These are phyloP conservation scores for Crepidodera aurea DNA, from an alignment of 2,888 invertebrate genomes.

Conservation along the genomic window DNA sequence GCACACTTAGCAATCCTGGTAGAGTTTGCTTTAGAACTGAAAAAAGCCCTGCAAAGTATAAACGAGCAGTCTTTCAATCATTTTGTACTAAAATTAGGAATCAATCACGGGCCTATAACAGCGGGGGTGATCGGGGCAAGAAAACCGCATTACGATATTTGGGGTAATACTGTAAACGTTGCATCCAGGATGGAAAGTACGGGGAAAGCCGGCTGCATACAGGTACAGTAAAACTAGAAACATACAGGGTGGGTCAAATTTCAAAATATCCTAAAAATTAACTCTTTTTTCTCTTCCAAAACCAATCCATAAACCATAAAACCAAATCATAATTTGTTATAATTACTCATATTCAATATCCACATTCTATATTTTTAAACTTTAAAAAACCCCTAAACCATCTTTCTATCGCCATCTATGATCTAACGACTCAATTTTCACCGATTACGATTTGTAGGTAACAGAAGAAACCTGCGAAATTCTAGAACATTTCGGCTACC, in stretches of 20 bases:
- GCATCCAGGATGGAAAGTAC: conserved; percentile 98
- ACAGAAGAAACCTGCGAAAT: conserved; percentile 94
- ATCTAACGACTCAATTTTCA: no score
- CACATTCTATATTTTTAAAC: no score
- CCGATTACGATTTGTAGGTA: conserved; percentile 72
- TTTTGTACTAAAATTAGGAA: conserved; percentile 91
- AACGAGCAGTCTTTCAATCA: conserved; percentile 96
- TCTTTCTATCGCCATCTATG: no score
- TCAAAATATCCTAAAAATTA: no score
- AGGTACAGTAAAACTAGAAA: conserved; percentile 76
- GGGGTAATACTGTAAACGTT: conserved; percentile 97
- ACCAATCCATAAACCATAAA: no score
- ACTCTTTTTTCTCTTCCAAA: no score
- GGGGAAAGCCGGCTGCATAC: conserved; percentile 92
- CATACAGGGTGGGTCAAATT: no score
- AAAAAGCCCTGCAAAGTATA: conserved; percentile 88
- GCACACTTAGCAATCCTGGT: conserved; percentile 84
- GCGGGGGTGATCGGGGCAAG: conserved; percentile 95
- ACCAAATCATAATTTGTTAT: no score
- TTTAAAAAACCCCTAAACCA: no score
- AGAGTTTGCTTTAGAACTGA: conserved; percentile 89
- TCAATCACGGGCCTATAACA: conserved; percentile 95
- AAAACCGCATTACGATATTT: conserved; percentile 96
- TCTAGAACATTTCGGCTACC: conserved; percentile 87
- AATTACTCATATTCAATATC: no score